Evolutionary conservation across 2,797 vertebrate genomes (phyloP).

Genomic region (Anableps anableps): DNA sequence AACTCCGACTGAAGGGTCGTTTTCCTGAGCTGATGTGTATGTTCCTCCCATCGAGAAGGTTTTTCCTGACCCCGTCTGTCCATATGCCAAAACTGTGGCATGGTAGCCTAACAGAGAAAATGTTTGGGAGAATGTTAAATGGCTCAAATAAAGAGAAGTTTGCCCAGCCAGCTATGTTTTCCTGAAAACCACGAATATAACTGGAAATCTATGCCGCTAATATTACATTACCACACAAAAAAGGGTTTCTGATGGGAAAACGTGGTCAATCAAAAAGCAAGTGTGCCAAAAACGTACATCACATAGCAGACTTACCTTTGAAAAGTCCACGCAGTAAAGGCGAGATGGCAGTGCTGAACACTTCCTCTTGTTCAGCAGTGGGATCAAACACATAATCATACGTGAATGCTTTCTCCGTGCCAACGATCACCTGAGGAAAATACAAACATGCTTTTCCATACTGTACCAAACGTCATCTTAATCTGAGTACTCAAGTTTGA

Average conservation of each 20-base stretch:
- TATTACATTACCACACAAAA: neutral
- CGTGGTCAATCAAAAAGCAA: neutral
- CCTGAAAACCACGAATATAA: neutral
- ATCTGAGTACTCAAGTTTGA: neutral
- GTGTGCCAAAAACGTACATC: neutral
- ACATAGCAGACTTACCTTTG: slow-evolving; percentile 82
- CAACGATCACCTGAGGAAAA: slow-evolving; percentile 88
- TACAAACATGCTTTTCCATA: neutral
- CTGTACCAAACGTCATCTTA: neutral
- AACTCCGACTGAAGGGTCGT: slow-evolving; percentile 89
- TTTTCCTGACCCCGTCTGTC: slow-evolving; percentile 97
- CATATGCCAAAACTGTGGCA: slow-evolving; percentile 94
- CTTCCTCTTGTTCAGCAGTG: slow-evolving; percentile 92
- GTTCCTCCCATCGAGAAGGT: slow-evolving; percentile 96
- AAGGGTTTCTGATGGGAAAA: neutral
- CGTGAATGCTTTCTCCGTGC: slow-evolving; percentile 91
- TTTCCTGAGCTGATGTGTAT: slow-evolving; percentile 90
- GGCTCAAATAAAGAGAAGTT: neutral
- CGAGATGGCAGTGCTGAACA: slow-evolving; percentile 86
- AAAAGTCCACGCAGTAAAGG: slow-evolving; percentile 90
- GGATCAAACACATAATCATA: slow-evolving; percentile 96
- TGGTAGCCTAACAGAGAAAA: slow-evolving; percentile 87
- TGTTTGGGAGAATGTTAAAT: neutral
- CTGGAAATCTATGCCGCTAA: neutral
- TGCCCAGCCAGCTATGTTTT: neutral